Evolutionary conservation across 64 coral and sea anemone species (phyloP).

Genomic region (Stylophora pistillata): DNA sequence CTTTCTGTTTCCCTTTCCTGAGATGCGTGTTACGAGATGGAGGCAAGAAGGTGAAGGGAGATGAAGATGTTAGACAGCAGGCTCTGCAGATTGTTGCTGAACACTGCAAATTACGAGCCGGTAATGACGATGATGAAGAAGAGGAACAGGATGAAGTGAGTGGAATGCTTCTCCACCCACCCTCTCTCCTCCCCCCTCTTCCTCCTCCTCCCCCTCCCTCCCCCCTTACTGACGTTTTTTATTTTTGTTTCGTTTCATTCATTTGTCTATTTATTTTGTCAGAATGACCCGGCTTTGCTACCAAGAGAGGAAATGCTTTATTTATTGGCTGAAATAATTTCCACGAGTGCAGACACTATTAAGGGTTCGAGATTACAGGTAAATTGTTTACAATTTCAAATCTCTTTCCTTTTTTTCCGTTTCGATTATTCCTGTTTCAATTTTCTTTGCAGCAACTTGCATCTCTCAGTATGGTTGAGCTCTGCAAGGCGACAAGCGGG

Average conservation of each 20-base stretch:
- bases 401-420: not conserved
- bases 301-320: constrained; percentile 88
- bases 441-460: constrained; percentile 80
- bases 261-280: not conserved
- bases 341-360: constrained; percentile 81
- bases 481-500: constrained; percentile 83
- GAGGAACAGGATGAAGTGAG: constrained; percentile 23
- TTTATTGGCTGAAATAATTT: constrained; percentile 73
- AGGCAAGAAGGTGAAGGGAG: constrained; percentile 58
- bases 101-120: constrained; percentile 79
- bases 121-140: constrained; percentile 47
- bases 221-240: too few species aligned
- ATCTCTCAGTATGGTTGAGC: constrained; percentile 75
- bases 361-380: constrained; percentile 82
- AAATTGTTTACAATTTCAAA: not conserved
- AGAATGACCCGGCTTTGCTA: constrained; percentile 86
- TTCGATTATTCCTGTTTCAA: not conserved
- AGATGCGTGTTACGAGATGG: constrained; percentile 72
- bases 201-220: too few species aligned
- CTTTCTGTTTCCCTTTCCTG: constrained; percentile 90
- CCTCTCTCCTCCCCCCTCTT: too few species aligned
- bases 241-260: too few species aligned
- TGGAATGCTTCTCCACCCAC: not conserved
- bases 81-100: constrained; percentile 73
- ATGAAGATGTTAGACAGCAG: constrained; percentile 74